Conservation (phyloP, 2,797 vertebrate genomes). For the Dermochelys coriacea region DNA sequence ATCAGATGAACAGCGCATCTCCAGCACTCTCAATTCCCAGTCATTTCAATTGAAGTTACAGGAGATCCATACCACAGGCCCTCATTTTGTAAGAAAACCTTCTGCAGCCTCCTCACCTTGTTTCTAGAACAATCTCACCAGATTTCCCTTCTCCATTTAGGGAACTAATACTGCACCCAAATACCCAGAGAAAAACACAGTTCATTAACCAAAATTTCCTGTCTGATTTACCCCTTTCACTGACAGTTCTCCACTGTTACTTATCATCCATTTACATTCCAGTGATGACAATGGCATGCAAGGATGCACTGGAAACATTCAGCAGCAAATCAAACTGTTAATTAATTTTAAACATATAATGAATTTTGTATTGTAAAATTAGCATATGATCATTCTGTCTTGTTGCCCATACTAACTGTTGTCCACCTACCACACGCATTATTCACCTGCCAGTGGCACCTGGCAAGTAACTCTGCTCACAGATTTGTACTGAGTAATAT, state of each 20-base stretch:
- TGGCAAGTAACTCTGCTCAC: neutral
- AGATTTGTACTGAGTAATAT: neutral
- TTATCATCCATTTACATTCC: neutral
- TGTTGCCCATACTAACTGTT: neutral
- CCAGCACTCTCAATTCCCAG: neutral
- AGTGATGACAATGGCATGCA: neutral
- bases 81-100: neutral
- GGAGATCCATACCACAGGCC: neutral
- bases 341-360: neutral
- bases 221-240: neutral
- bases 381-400: neutral
- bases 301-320: neutral
- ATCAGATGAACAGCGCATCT: neutral
- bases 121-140: conserved; percentile 26
- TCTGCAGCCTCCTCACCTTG: neutral
- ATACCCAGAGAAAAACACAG: neutral
- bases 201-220: neutral
- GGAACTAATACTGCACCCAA: neutral
- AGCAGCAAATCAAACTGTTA: neutral
- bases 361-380: neutral
- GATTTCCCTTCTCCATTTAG: neutral
- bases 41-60: neutral
- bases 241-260: neutral
- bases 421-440: neutral
- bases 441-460: neutral